Conservation (phyloP, 2,113 vertebrate species). For the Myrmophylax atrothorax region DNA sequence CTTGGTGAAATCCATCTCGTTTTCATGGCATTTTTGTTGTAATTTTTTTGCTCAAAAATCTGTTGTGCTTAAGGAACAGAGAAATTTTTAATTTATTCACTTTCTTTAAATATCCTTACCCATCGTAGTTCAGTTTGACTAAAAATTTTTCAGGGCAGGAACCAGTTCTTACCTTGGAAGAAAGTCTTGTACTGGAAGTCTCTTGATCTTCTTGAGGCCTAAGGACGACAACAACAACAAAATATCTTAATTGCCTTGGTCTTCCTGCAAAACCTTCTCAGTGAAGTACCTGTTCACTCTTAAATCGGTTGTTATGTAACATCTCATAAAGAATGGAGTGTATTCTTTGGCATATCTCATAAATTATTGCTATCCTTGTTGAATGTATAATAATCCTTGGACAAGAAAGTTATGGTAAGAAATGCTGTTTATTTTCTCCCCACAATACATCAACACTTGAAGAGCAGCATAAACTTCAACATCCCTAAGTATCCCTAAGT, state of each 20-base stretch:
- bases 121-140: neutral
- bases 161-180: neutral
- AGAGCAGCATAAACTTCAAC: neutral
- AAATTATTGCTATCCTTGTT: slow-evolving; percentile 5
- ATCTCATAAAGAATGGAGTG: neutral
- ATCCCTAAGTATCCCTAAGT: neutral
- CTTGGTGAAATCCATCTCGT: neutral
- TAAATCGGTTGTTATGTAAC: slow-evolving; percentile 10
- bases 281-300: neutral
- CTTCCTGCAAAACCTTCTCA: neutral
- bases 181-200: neutral
- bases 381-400: neutral
- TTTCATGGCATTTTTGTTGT: fast-evolving
- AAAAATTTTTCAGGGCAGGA: neutral
- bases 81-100: neutral
- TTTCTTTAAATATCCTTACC: neutral
- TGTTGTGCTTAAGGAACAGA: neutral
- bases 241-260: neutral
- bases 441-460: neutral
- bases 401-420: neutral
- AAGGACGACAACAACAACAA: neutral
- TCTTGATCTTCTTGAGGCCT: neutral
- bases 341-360: neutral
- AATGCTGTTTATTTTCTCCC: neutral
- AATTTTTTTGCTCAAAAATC: neutral